Evolutionary conservation across 2,113 vertebrate genomes (phyloP), one percentile per base, ranked within the genome.

Genomic region (Setophaga coronata): DNA sequence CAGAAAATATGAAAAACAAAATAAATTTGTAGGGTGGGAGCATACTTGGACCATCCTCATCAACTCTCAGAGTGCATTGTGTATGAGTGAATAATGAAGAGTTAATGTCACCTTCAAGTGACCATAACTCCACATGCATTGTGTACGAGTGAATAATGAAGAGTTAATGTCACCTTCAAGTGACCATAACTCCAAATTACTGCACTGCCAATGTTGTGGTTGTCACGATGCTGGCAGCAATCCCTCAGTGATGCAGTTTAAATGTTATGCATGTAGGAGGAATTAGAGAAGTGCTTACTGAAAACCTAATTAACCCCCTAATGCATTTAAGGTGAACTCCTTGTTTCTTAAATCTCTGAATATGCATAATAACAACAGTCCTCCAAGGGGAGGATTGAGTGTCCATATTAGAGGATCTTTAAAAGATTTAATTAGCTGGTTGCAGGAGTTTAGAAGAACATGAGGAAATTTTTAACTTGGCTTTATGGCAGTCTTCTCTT

Each of bases 221-320:
- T 93, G 48, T 84, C 70, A 64, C n/a, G 7, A 83, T 90, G 83
- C 90, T 95, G 89, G 42, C 77, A 91, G 53, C 66, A 78, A 40
- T 93, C 73, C 74, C 86, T 29, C 34, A 36, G 3, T 2, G 4
- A 64, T 72, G 45, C 47, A 84, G 60, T 61, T 79, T 65, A 95
- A 96, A 90, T 94, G 64, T 94, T 96, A 72, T 88, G 53, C 34
- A 66, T 42, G 47, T 91, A 95, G 61, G 43, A 81, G 83, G 84
- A 95, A 91, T 95, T 81, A 87, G 82, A 70, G 76, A 95, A 94
- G 51, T 77, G 54, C 66, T 97, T 96, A 89, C 78, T 91, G 89
- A 90, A 97, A 97, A 95, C 82, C 65, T 88, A 97, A 97, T 97
- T 98, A 96, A 97, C 78, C 43, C 53, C 38, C 38, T 90, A 95